Evolutionary conservation across 2,888 invertebrate genomes (phyloP).

Genomic region (Sinelater perroti): DNA sequence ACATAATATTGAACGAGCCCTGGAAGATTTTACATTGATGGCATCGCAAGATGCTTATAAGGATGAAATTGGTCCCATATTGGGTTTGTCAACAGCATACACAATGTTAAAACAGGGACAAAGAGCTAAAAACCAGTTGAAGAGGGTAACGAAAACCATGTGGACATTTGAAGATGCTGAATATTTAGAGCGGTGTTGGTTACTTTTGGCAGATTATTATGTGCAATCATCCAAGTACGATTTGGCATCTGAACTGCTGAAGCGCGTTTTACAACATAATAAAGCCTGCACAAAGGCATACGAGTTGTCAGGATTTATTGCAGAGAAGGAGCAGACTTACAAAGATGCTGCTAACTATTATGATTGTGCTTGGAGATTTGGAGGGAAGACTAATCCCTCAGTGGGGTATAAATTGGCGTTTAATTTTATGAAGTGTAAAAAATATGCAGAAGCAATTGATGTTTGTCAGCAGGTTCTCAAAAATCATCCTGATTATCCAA

Average conservation of each 20-base stretch:
- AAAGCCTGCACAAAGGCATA: slow-evolving; percentile 90
- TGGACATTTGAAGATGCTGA: slow-evolving; percentile 98
- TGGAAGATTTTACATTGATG: slow-evolving; percentile 77
- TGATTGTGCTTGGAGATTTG: slow-evolving; percentile 85
- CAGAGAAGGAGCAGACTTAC: slow-evolving; percentile 93
- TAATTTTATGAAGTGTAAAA: slow-evolving; percentile 88
- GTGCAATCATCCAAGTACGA: slow-evolving; percentile 85
- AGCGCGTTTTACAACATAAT: slow-evolving; percentile 80
- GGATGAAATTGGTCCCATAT: slow-evolving; percentile 85
- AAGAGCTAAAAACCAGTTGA: slow-evolving; percentile 90
- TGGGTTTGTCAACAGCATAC: slow-evolving; percentile 77
- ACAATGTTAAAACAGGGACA: slow-evolving; percentile 90
- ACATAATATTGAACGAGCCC: slow-evolving; percentile 80
- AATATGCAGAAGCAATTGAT: slow-evolving; percentile 90
- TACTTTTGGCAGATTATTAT: slow-evolving; percentile 91
- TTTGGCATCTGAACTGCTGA: slow-evolving; percentile 83
- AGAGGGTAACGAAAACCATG: slow-evolving; percentile 81
- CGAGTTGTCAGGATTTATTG: slow-evolving; percentile 85
- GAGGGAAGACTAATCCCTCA: slow-evolving; percentile 81
- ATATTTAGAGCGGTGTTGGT: slow-evolving; percentile 94
- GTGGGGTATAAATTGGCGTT: slow-evolving; percentile 94
- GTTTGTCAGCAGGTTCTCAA: slow-evolving; percentile 85
- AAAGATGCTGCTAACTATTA: slow-evolving; percentile 85
- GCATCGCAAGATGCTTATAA: slow-evolving; percentile 77
- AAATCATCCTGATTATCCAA: slow-evolving; percentile 86